Evolutionary conservation across 2,888 invertebrate genomes (phyloP).

Genomic region (Diachrysia chrysitis): DNA sequence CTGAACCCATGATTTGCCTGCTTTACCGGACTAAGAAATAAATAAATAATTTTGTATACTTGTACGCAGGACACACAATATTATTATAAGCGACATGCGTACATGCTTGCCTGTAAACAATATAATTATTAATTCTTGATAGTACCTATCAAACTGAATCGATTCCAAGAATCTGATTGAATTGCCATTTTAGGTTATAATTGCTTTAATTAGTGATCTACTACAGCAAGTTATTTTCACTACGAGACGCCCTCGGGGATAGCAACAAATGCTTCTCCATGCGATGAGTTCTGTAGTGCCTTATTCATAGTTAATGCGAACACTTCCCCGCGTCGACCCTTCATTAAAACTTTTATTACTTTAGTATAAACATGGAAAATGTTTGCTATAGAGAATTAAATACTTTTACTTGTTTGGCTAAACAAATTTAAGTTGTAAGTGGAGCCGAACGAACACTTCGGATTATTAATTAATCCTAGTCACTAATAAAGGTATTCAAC

Average conservation of each 20-base stretch:
- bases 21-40: too few species aligned
- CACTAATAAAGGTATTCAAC: too few species aligned
- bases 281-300: slow-evolving; percentile 3
- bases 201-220: background rate
- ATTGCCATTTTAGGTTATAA: background rate
- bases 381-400: background rate
- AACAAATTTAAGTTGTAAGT: too few species aligned
- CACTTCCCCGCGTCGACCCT: slow-evolving; percentile 4
- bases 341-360: slow-evolving; percentile 6
- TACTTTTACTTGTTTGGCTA: background rate
- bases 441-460: too few species aligned
- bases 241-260: background rate
- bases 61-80: too few species aligned
- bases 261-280: background rate
- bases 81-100: too few species aligned
- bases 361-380: slow-evolving; percentile 2
- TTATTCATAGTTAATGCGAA: slow-evolving; percentile 1
- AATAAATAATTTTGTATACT: too few species aligned
- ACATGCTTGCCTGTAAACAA: too few species aligned
- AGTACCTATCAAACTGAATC: background rate
- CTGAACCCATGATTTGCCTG: too few species aligned
- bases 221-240: background rate
- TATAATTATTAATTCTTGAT: too few species aligned
- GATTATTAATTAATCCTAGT: too few species aligned
- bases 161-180: background rate